These are phyloP conservation scores for Eristalinus aeneus DNA, from an alignment of 2,888 invertebrate genomes.

Conservation along the genomic window DNA sequence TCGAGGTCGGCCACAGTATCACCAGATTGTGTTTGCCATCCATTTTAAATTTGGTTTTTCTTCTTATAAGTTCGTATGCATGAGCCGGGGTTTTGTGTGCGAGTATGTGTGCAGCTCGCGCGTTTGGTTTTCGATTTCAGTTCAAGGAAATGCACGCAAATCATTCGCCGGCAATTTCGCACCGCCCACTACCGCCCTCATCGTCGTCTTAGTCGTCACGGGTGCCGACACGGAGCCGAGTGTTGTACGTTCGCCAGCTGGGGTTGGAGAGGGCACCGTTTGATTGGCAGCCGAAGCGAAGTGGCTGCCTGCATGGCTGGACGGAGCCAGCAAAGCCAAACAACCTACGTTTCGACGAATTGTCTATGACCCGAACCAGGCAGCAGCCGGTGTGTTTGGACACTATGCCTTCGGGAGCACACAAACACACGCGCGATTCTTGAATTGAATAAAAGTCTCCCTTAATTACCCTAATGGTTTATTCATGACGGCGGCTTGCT, in stretches of 20 bases:
- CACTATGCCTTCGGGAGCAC: slow-evolving; percentile 15
- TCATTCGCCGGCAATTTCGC: slow-evolving; percentile 5
- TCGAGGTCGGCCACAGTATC: slow-evolving; percentile 56
- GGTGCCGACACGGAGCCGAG: slow-evolving; percentile 14
- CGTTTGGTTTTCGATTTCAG: slow-evolving; percentile 45
- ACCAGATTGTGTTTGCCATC: slow-evolving; percentile 44
- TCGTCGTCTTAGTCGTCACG: not conserved
- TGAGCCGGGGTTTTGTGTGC: not conserved
- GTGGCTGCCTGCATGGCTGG: not conserved
- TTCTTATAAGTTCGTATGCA: slow-evolving; percentile 35
- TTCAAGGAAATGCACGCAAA: slow-evolving; percentile 63
- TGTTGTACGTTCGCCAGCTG: not conserved
- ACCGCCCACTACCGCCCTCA: slow-evolving; percentile 39
- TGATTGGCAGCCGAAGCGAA: slow-evolving; percentile 4
- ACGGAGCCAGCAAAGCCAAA: slow-evolving; percentile 15
- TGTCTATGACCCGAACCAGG: slow-evolving; percentile 56
- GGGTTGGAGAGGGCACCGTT: not conserved
- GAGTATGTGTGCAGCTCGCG: not conserved
- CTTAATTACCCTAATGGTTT: slow-evolving; percentile 70
- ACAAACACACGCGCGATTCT: slow-evolving; percentile 55
- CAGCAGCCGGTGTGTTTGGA: not conserved
- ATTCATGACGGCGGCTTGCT: slow-evolving; percentile 65
- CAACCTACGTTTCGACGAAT: slow-evolving; percentile 51
- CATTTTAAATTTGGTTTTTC: slow-evolving; percentile 11
- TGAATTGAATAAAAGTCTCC: slow-evolving; percentile 67